Evolutionary conservation across 2,113 vertebrate species (phyloP).

Genomic region (Delphinapterus leucas): DNA sequence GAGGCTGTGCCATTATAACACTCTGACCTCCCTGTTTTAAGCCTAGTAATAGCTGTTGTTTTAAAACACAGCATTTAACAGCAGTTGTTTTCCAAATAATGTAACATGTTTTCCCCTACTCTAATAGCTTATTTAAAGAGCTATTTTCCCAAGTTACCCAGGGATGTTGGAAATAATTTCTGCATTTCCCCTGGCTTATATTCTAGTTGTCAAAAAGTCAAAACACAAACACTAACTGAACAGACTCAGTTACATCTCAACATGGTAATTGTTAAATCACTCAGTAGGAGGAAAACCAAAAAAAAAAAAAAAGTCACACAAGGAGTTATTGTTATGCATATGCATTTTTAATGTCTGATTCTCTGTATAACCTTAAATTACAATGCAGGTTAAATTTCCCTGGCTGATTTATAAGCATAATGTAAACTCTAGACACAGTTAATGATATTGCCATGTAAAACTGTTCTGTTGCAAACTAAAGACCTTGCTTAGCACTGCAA

Average conservation of each 20-base stretch:
- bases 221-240: slow-evolving; percentile 77
- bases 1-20: neutral
- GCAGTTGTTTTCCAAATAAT: slow-evolving; percentile 62
- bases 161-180: slow-evolving; percentile 65
- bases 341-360: slow-evolving; percentile 82
- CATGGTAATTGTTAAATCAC: slow-evolving; percentile 76
- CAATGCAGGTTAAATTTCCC: slow-evolving; percentile 82
- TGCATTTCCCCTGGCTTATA: slow-evolving; percentile 67
- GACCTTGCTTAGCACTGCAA: slow-evolving; percentile 81
- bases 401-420: slow-evolving; percentile 84
- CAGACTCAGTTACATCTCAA: slow-evolving; percentile 73
- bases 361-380: slow-evolving; percentile 81
- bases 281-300: slow-evolving; percentile 73
- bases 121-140: slow-evolving; percentile 61
- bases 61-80: slow-evolving; percentile 39
- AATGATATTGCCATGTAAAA: slow-evolving; percentile 83
- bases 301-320: slow-evolving; percentile 48
- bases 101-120: neutral
- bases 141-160: slow-evolving; percentile 56
- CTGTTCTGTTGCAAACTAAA: slow-evolving; percentile 80
- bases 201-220: slow-evolving; percentile 76
- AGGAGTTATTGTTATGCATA: slow-evolving; percentile 78
- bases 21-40: slow-evolving; percentile 35
- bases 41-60: neutral
- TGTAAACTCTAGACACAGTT: slow-evolving; percentile 82